A percentile compares a stretch with the other conserved stretches of the same genome.
Evolutionary conservation across 2,888 invertebrate genomes (phyloP).

Genomic region (Apamea epomidion): DNA sequence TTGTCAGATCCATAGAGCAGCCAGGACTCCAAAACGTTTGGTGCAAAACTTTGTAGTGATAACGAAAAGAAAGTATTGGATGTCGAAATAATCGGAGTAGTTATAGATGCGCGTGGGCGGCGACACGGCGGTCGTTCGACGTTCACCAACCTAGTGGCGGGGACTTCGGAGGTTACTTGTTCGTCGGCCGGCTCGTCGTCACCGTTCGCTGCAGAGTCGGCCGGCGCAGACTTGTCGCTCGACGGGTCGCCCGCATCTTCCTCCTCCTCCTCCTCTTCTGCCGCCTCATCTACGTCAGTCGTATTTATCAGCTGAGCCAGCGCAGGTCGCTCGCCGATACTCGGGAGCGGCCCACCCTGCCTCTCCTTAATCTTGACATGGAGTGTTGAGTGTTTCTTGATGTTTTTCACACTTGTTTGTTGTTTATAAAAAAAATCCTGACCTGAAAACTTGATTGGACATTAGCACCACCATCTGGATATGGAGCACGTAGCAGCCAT

Average conservation of each 20-base stretch:
- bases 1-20: constrained; percentile 47
- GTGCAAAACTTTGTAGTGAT: constrained; percentile 91
- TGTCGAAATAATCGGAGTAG: constrained; percentile 81
- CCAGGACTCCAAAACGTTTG: constrained; percentile 64
- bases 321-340: constrained; percentile 82
- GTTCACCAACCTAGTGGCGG: constrained; percentile 89
- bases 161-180: constrained; percentile 84
- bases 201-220: constrained; percentile 74
- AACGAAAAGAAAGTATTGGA: constrained; percentile 75
- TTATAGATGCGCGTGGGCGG: constrained; percentile 83
- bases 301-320: constrained; percentile 82
- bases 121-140: constrained; percentile 85
- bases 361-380: constrained; percentile 71
- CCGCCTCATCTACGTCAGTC: constrained; percentile 88
- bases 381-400: constrained; percentile 68
- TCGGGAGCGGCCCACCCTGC: constrained; percentile 84
- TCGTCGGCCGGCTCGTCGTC: constrained; percentile 79
- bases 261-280: constrained; percentile 74
- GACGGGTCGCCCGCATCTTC: constrained; percentile 74
- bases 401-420: constrained; percentile 75
- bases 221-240: constrained; percentile 76
- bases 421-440: constrained; percentile 78
- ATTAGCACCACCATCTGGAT: constrained; percentile 87
- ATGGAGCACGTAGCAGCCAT: constrained; percentile 76
- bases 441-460: constrained; percentile 90